Base-by-base conservation (phyloP, 2,888 invertebrate genomes). In the Meta bourneti region DNA sequence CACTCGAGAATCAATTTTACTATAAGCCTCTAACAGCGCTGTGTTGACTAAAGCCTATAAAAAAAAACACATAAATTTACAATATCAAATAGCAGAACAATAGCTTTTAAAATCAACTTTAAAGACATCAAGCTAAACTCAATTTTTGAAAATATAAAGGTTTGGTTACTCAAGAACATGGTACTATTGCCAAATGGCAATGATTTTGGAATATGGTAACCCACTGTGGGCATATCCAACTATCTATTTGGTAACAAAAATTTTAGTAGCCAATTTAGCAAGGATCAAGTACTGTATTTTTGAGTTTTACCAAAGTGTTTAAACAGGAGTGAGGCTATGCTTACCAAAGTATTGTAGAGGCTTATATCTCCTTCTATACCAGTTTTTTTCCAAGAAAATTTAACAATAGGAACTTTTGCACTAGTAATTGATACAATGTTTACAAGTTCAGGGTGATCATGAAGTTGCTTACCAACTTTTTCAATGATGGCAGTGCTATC, bases 331-430 rank as follows among this genome's bases (percentile, higher is more conserved):
- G 4, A 52, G 72, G 48, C 20, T 70, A 51, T 71, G 93, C 94
- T 93, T 93, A 95, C 95, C 93, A 96, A 94, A 19, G 95, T 95
- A 94, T 96, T 96, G 94, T 96, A 96, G 80, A 96, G 94, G 93
- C 96, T 96, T 85, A 96, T 96, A 94, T 96, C 96, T n/a, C 96
- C 96, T 93, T 96, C 96, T 69, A 96, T 94, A 20, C 94, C 94
- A 8, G 94, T 94, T 13, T 93, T 93, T 7, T 94, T 93, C 71
- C 83, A 93, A 89, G 93, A 93, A 94, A 96, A 96, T 94, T 96
- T 96, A 54, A 96, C 95, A 91, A 96, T 96, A 6, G 96, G 96
- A 49, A 96, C 96, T 94, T 96, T 96, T 52, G 96, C 96, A 19
- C 95, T 95, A 7, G 95, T 95, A 80, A 96, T 96, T 7, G 96